These are phyloP conservation scores for Aegithalos caudatus DNA, from an alignment of 2,113 vertebrate genomes.

Conservation along the genomic window DNA sequence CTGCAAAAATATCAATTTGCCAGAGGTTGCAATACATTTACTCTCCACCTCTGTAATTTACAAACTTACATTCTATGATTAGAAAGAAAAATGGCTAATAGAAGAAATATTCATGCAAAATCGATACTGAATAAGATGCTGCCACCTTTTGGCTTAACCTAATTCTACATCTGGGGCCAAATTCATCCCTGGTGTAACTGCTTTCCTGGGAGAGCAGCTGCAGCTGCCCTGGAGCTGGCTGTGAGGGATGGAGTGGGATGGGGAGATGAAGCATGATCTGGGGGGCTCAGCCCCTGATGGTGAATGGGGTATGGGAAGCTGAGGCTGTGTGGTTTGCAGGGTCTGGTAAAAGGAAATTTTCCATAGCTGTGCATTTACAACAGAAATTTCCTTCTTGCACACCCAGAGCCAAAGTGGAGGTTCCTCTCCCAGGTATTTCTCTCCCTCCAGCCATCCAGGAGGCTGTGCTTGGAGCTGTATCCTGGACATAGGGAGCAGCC, in stretches of 20 bases:
- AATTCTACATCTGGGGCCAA: constrained; percentile 26
- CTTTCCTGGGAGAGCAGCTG: background rate
- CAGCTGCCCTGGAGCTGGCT: background rate
- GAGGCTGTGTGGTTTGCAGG: background rate
- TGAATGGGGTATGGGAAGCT: background rate
- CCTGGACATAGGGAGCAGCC: background rate
- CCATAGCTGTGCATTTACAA: background rate
- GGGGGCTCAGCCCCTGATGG: background rate
- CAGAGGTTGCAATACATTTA: constrained; percentile 21
- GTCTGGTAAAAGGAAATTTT: background rate
- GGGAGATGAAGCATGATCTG: rapidly evolving
- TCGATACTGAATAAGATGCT: constrained; percentile 33
- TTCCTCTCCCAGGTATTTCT: background rate
- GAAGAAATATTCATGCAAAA: background rate
- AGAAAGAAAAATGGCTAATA: constrained; percentile 44
- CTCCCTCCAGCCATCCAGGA: background rate
- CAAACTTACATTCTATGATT: constrained; percentile 31
- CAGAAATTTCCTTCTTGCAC: background rate
- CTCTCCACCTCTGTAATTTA: constrained; percentile 44
- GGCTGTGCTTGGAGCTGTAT: background rate
- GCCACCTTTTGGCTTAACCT: constrained; percentile 55
- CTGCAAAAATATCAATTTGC: constrained; percentile 60
- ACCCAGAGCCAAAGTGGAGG: background rate
- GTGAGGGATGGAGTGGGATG: background rate
- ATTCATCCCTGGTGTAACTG: background rate